Percentiles rank a stretch among this genome's conserved stretches.
phyloP scores from a whole-genome alignment of 2,888 invertebrate genomes.

The Pristionchus mayeri region DNA sequence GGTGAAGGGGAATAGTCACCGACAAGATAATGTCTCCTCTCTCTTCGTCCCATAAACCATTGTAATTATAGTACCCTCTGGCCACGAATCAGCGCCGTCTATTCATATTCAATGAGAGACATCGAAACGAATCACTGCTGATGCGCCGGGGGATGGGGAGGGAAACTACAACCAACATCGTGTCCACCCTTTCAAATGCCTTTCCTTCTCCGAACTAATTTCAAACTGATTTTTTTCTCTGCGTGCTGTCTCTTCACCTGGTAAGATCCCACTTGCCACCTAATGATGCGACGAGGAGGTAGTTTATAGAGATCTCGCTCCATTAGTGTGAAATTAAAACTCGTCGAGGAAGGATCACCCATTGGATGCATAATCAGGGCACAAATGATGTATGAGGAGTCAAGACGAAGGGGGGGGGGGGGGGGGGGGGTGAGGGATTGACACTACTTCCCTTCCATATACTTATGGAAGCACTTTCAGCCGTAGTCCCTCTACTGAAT shows the following conservation, averaged over 20 bases:
- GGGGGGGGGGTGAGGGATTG: background rate
- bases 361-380: background rate
- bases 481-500: background rate
- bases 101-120: conserved; percentile 6
- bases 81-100: background rate
- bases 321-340: background rate
- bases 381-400: background rate
- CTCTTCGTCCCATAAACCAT: background rate
- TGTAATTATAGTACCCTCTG: conserved; percentile 30
- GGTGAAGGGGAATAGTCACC: conserved; percentile 12
- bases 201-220: background rate
- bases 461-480: conserved; percentile 36
- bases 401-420: background rate
- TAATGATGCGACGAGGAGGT: too few relatives aligned
- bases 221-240: too few relatives aligned
- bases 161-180: conserved; percentile 22
- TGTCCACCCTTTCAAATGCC: conserved; percentile 38
- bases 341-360: background rate
- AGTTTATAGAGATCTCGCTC: background rate
- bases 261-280: too few relatives aligned
- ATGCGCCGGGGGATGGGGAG: background rate
- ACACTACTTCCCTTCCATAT: conserved; percentile 14
- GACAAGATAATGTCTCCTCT: conserved; percentile 36
- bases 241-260: too few relatives aligned
- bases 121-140: background rate